phyloP scores from a whole-genome alignment of 2,888 invertebrate species.

The Gnatocerus cornutus region DNA sequence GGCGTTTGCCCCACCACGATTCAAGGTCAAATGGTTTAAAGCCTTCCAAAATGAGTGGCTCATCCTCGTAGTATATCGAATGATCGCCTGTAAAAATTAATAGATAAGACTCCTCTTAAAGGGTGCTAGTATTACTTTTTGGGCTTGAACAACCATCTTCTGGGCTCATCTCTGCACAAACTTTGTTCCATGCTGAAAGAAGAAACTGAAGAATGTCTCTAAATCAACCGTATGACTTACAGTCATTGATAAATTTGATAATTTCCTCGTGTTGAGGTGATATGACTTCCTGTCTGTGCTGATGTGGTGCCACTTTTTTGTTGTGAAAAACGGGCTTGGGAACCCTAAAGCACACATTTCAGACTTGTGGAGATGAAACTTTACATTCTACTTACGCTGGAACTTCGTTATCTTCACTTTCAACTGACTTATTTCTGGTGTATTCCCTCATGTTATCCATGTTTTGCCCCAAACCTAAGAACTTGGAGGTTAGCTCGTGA shows the following conservation, averaged over 20 bases:
- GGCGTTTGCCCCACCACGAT: conserved; percentile 91
- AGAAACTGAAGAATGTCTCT: conserved; percentile 9
- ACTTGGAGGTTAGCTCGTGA: conserved; percentile 53
- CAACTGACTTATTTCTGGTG: conserved; percentile 79
- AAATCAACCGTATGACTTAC: conserved; percentile 74
- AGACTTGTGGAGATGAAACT: too few species aligned
- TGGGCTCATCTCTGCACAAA: conserved; percentile 68
- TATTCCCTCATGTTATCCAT: conserved; percentile 85
- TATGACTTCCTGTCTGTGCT: conserved; percentile 76
- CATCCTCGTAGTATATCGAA: conserved; percentile 80
- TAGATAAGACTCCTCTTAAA: neutral
- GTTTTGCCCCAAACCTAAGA: conserved; percentile 84
- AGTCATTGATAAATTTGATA: conserved; percentile 89
- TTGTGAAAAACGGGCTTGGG: conserved; percentile 88
- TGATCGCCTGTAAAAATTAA: conserved; percentile 64
- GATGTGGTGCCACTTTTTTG: conserved; percentile 69
- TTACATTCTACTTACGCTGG: conserved; percentile 73
- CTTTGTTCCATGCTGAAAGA: conserved; percentile 78
- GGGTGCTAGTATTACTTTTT: conserved; percentile 24
- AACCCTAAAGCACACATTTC: conserved; percentile 74
- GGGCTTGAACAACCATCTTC: conserved; percentile 74
- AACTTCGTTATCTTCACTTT: conserved; percentile 79
- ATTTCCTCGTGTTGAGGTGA: conserved; percentile 91
- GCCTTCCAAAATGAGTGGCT: conserved; percentile 78
- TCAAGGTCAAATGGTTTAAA: conserved; percentile 94